Conservation (phyloP, 2,113 vertebrate genomes). For the Stegastes partitus region DNA sequence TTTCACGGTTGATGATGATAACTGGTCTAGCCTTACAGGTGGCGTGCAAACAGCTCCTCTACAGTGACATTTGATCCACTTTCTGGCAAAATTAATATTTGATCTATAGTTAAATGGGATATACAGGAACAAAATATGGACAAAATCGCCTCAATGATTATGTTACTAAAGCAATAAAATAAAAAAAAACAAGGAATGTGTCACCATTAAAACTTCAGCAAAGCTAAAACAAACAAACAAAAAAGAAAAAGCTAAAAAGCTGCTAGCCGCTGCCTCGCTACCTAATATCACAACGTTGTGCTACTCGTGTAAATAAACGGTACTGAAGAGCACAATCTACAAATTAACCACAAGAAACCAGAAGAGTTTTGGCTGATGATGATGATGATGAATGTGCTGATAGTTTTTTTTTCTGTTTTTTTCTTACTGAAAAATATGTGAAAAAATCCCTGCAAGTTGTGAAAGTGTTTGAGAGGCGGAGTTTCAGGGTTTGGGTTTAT, state of each 20-base stretch:
- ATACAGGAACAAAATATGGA: slow-evolving; percentile 48
- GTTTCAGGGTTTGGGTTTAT: slow-evolving; percentile 49
- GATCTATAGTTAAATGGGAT: slow-evolving; percentile 51
- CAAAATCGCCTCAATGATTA: slow-evolving; percentile 34
- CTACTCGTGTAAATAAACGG: slow-evolving; percentile 60
- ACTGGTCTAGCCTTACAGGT: slow-evolving; percentile 54
- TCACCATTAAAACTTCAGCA: slow-evolving; percentile 70
- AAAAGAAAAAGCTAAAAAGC: slow-evolving; percentile 45
- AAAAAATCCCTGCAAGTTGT: slow-evolving; percentile 75
- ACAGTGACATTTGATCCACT: slow-evolving; percentile 57
- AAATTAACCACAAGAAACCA: slow-evolving; percentile 64
- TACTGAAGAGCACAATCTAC: slow-evolving; percentile 46
- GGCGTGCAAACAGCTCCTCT: slow-evolving; percentile 70
- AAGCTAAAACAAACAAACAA: slow-evolving; percentile 61
- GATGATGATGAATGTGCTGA: slow-evolving; percentile 49
- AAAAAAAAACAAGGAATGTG: slow-evolving; percentile 69
- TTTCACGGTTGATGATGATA: slow-evolving; percentile 55
- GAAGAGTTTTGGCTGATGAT: slow-evolving; percentile 64
- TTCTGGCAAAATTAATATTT: slow-evolving; percentile 55
- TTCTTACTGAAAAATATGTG: slow-evolving; percentile 32
- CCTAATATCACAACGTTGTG: slow-evolving; percentile 68
- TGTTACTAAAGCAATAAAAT: slow-evolving; percentile 44
- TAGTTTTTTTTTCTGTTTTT: background rate
- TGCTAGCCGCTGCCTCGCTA: slow-evolving; percentile 60
- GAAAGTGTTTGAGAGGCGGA: slow-evolving; percentile 46